Evolutionary conservation across 1,140 invertebrate species (phyloP), one percentile per base, ranked within the genome.

Genomic region (Dendrolimus kikuchii): DNA sequence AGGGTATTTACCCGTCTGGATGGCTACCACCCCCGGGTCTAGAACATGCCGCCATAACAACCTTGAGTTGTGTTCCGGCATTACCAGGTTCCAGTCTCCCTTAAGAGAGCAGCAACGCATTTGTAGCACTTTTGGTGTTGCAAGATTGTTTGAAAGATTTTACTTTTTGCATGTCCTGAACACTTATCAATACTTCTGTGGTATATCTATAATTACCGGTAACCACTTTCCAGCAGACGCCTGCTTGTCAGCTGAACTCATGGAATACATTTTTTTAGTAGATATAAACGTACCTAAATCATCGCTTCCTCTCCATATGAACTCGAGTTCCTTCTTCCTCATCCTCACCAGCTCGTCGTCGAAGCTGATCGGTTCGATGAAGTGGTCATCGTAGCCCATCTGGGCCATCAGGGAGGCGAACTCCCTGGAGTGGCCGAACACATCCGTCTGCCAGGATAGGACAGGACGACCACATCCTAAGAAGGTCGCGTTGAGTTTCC

Each of bases 391-490:
- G 71, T 93, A 98, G 5, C 93, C 94, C 87, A 95, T 90, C 62
- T 93, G 93, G 0, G 95, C 93, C 78, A 97, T 93, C 3, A 97
- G 85, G 0, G 94, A 95, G 0, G 95, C 94, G 82, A 92, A 91
- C 87, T 98, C 96, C 38, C 93, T 82, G 0, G 95, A 96, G 75
- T 98, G 96, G 0, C 96, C 96, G 71, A 96, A 97, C 0, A 94
- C 94, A 88, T 98, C 96, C 42, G 96, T 95, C 79, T 98, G 96
- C 96, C 96, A 98, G 4, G 93, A 94, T 7, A 96, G 90, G 36
- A 90, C 88, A 0, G 95, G 96, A 8, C 92, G 84, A 0, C 89
- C 95, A 78, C 96, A 98, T 7, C 91, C 85, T 0, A 95, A 93
- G 74, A 98, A 96, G 0, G 92, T 93, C 6, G 95, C 91, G 59